A percentile compares a stretch with the other conserved stretches of the same genome.
Evolutionary conservation across 2,797 vertebrate species (phyloP).

Genomic region (Tokudaia tokunoshimensis): DNA sequence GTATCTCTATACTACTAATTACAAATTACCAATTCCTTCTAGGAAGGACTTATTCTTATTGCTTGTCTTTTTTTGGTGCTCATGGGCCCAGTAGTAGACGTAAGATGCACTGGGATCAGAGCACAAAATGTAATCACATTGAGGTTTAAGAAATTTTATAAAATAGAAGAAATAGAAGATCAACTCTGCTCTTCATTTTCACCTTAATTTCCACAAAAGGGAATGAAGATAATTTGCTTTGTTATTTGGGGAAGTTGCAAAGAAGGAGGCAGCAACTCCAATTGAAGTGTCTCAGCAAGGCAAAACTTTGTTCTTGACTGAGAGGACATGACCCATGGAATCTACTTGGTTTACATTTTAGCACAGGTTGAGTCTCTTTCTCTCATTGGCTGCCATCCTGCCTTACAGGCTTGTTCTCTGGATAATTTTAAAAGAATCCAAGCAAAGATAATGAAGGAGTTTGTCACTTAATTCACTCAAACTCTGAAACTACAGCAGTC

Average conservation of each 20-base stretch:
- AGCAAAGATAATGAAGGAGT: not conserved
- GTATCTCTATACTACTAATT: not conserved
- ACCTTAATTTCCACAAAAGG: not conserved
- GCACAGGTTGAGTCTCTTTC: not conserved
- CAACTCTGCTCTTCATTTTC: not conserved
- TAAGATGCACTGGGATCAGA: not conserved
- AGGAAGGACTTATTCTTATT: not conserved
- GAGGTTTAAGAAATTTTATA: not conserved
- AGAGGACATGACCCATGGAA: not conserved
- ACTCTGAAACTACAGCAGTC: not conserved
- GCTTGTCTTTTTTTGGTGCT: not conserved
- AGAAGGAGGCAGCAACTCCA: not conserved
- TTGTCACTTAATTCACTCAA: not conserved
- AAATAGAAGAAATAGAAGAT: not conserved
- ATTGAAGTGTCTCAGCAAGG: not conserved
- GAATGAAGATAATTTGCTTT: slow-evolving; percentile 26
- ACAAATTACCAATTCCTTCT: not conserved
- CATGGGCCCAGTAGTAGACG: not conserved
- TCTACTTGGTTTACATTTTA: not conserved
- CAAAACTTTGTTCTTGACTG: not conserved
- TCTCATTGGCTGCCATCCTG: not conserved
- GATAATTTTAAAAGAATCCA: not conserved
- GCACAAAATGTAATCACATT: not conserved
- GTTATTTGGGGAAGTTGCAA: not conserved
- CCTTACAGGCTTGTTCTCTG: not conserved